Conservation (phyloP, 2,113 vertebrate genomes). For the Asarcornis scutulata region DNA sequence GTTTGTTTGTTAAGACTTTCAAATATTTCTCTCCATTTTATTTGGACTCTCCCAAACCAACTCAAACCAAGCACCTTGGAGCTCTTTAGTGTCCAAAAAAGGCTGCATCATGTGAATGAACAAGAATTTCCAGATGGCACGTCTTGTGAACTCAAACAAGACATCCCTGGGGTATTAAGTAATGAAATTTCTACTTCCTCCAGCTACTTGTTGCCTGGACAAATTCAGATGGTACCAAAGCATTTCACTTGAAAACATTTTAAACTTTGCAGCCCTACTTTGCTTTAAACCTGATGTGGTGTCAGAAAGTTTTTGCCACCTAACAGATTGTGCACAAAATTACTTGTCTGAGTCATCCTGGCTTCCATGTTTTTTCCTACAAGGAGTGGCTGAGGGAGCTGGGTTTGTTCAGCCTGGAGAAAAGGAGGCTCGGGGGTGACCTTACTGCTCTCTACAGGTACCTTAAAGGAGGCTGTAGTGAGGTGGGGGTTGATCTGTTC, state of each 20-base stretch:
- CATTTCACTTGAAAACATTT: conserved; percentile 12
- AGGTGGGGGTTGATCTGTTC: no score
- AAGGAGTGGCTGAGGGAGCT: no score
- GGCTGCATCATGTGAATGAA: conserved; percentile 27
- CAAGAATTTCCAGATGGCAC: conserved; percentile 52
- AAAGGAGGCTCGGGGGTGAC: no score
- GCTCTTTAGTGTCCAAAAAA: conserved; percentile 35
- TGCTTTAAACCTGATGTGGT: background rate
- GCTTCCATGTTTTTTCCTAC: background rate
- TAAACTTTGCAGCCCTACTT: background rate
- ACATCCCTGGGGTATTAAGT: conserved; percentile 42
- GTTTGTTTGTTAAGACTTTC: background rate
- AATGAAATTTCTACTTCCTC: conserved; percentile 59
- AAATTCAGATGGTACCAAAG: conserved; percentile 29
- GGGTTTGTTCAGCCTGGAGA: no score
- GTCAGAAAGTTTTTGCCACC: background rate
- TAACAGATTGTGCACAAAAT: background rate
- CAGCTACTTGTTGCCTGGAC: conserved; percentile 40
- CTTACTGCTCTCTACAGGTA: no score
- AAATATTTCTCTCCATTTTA: conserved; percentile 7
- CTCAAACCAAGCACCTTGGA: conserved; percentile 25
- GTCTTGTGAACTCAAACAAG: background rate
- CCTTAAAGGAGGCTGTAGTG: no score
- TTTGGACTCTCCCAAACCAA: conserved; percentile 1
- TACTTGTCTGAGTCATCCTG: background rate